Evolutionary conservation across 2,113 vertebrate genomes (phyloP), one percentile per base, ranked within the genome.

Genomic region (Dipodomys spectabilis): DNA sequence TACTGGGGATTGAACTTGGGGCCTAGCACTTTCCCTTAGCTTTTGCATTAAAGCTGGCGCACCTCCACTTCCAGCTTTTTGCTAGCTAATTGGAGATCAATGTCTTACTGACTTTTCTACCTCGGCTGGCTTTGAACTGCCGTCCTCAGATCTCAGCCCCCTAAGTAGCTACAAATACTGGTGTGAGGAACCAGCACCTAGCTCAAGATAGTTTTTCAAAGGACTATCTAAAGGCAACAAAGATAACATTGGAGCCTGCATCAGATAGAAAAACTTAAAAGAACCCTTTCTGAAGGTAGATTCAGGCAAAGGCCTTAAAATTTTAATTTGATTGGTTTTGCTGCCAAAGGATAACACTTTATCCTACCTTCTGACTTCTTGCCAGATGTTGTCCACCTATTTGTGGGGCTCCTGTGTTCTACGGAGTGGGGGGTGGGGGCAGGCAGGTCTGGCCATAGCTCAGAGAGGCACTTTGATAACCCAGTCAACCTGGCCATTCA

Each of bases 261-360:
- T 82, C 28, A 53, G 30, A 65, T 65, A 27, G 73, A 11, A 75
- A 84, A 68, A 12, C 8, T 65, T 81, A 39, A 39, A 39, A 1
- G 18, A 68, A 73, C 3, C 2, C 27, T 18, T 86, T 75, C 32
- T 53, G 60, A 80, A 81, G 71, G 80, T 10, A 19, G 23, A 57
- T 69, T 73, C 16, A 20, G 23, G 25, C 23, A 30, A 39, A 85
- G 68, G 35, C 16, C 39, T 39, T 53, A 3, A 22, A 5, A 18
- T n/a, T 69, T 74, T 12, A 13, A 19, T 65, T 25, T 32, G 64
- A 19, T 1, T 25, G 7, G 22, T 12, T 39, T 25, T 8, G 4
- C 69, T 16, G 23, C n/a, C 6, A 3, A 19, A 62, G n/a, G 28
- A 25, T 30, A 20, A 18, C 39, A 12, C 1, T 4, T 69, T 0